These are phyloP conservation scores for Yoshiicerus persimilis DNA, from an alignment of 1,140 invertebrate genomes.

Conservation along the genomic window DNA sequence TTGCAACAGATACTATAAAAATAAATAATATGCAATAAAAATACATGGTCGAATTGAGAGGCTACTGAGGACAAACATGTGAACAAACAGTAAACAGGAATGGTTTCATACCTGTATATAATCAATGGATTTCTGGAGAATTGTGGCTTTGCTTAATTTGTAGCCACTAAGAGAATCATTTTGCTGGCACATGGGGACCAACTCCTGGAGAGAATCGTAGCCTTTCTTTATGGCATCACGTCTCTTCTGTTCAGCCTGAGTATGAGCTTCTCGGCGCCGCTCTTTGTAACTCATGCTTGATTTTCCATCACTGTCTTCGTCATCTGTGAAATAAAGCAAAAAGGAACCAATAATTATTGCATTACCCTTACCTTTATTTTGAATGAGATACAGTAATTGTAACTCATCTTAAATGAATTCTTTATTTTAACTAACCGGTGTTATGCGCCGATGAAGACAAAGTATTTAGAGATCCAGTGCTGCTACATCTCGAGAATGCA, in stretches of 20 bases:
- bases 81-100: not conserved
- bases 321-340: conserved; percentile 63
- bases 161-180: conserved; percentile 79
- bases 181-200: conserved; percentile 90
- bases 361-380: too few relatives aligned
- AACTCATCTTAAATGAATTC: too few relatives aligned
- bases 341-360: too few relatives aligned
- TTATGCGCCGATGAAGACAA: conserved; percentile 81
- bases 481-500: conserved; percentile 77
- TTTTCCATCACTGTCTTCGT: conserved; percentile 85
- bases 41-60: not conserved
- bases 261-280: conserved; percentile 88
- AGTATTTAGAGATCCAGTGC: conserved; percentile 78
- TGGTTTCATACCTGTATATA: conserved; percentile 65
- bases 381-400: too few relatives aligned
- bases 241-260: conserved; percentile 94
- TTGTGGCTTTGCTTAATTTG: conserved; percentile 94
- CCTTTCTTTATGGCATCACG: conserved; percentile 96
- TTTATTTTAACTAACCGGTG: conserved; percentile 68
- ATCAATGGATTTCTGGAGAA: conserved; percentile 88
- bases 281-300: conserved; percentile 89
- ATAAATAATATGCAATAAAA: not conserved
- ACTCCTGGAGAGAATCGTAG: conserved; percentile 84
- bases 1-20: conserved; percentile 76
- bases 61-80: not conserved